Evolutionary conservation across 64 coral and sea anemone species (phyloP), one percentile per base, ranked within the genome.

Genomic region (Acropora tenuis): DNA sequence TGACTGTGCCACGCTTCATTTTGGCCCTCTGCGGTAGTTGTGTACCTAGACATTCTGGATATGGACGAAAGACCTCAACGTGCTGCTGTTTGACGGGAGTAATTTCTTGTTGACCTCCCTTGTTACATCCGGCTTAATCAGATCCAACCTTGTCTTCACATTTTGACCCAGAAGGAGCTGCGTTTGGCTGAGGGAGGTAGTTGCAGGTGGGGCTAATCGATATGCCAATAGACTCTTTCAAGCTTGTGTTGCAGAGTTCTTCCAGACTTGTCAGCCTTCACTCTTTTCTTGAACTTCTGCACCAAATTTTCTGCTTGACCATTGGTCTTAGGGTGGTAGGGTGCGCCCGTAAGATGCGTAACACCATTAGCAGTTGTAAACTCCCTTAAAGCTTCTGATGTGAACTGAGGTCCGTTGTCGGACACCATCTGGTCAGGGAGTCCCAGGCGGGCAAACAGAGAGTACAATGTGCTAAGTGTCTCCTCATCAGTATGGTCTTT

Each of bases 71-170:
- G 3, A 60, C 53, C 47, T 87, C 17, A 87, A 9, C 2, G 9
- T 6, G 12, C n/a, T 73, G 20, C 9, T 73, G 40, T 83, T 87
- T 44, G 71, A 19, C 77, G 73, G 47, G 9, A 89, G 41, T 2
- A 94, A 53, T 78, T 89, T 89, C 49, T 53, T 74, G 50, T 89
- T 72, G n/a, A 89, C 92, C 57, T 81, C 42, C 12, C 92, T 50
- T 13, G 71, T 83, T 2, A 89, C 50, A 80, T 83, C 48, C 3
- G 78, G 50, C 18, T 50, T 77, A 15, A 89, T 71, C 17, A 89
- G 68, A 72, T 89, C 57, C n/a, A 89, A 73, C 55, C 78, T 77
- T 17, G 73, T 76, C 80, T 78, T 88, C 3, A 89, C 67, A 15
- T 86, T 94, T 47, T 57, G 40, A 4, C 83, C 50, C 41, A 94